A percentile compares a stretch with the other conserved stretches of the same genome.
These are phyloP conservation scores for Pleuronectes platessa DNA, from an alignment of 2,113 vertebrate genomes.

Conservation along the genomic window DNA sequence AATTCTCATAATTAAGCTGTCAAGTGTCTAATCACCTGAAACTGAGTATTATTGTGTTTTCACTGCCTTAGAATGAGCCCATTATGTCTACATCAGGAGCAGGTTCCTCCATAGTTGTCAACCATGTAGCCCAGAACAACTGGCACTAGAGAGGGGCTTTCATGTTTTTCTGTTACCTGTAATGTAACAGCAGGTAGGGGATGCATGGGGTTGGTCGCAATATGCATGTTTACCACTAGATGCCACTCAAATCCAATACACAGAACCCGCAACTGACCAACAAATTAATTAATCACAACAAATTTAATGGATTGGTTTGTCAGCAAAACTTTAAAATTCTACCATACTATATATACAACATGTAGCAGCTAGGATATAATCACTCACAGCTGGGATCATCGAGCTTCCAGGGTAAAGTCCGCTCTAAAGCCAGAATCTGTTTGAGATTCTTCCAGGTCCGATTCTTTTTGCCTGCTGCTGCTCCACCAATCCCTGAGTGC, in stretches of 20 bases:
- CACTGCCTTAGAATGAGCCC: no score
- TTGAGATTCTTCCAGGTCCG: constrained; percentile 99
- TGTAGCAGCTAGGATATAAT: not conserved
- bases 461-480: constrained; percentile 97
- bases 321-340: no score
- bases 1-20: not conserved
- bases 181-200: not conserved
- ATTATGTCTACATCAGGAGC: no score
- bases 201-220: not conserved
- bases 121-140: no score
- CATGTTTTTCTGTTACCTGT: not conserved
- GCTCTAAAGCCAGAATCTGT: constrained; percentile 95
- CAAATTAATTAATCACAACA: no score
- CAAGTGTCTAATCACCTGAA: not conserved
- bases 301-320: no score
- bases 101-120: no score
- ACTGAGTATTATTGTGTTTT: no score
- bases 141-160: no score
- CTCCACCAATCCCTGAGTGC: constrained; percentile 97
- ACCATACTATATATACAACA: not conserved
- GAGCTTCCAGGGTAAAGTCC: constrained; percentile 94
- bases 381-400: constrained; percentile 95
- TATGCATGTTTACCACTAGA: not conserved
- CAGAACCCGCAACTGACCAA: no score
- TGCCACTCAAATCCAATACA: not conserved